These are phyloP conservation scores for Anas platyrhynchos DNA, from an alignment of 2,113 vertebrate genomes.

Conservation along the genomic window DNA sequence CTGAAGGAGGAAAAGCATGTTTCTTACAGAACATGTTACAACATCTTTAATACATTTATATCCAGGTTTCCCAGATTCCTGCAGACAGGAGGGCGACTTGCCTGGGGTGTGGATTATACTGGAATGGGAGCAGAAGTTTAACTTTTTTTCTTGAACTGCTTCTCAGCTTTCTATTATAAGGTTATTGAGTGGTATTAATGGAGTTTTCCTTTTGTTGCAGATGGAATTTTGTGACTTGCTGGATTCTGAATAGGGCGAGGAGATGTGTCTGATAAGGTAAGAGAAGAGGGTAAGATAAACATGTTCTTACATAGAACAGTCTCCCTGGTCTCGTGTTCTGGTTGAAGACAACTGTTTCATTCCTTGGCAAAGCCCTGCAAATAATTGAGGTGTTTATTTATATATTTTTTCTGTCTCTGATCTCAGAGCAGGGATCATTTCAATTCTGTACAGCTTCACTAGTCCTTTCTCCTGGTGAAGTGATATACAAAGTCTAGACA, in stretches of 20 bases:
- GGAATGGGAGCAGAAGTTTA: background rate
- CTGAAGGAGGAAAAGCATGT: background rate
- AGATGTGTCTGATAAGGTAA: constrained; percentile 66
- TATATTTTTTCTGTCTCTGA: background rate
- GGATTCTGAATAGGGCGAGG: constrained; percentile 47
- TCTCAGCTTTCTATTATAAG: background rate
- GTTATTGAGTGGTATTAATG: constrained; percentile 13
- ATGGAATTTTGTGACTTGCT: constrained; percentile 53
- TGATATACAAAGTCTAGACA: background rate
- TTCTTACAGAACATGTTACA: constrained; percentile 6
- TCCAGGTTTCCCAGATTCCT: background rate
- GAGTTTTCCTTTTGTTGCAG: constrained; percentile 44
- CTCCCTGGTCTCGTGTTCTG: background rate
- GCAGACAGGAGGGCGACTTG: rapidly evolving
- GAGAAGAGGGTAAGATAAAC: constrained; percentile 17
- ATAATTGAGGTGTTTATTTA: background rate
- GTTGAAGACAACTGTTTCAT: background rate
- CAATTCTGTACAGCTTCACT: background rate
- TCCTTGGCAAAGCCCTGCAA: background rate
- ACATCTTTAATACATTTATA: background rate
- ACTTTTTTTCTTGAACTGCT: background rate
- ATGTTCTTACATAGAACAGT: background rate
- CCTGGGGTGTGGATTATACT: background rate
- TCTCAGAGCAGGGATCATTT: background rate
- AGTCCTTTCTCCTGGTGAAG: background rate